A percentile compares a stretch with the other conserved stretches of the same genome.
These are phyloP conservation scores for Myotis lucifugus DNA, from an alignment of 2,113 vertebrate genomes.

Conservation along the genomic window DNA sequence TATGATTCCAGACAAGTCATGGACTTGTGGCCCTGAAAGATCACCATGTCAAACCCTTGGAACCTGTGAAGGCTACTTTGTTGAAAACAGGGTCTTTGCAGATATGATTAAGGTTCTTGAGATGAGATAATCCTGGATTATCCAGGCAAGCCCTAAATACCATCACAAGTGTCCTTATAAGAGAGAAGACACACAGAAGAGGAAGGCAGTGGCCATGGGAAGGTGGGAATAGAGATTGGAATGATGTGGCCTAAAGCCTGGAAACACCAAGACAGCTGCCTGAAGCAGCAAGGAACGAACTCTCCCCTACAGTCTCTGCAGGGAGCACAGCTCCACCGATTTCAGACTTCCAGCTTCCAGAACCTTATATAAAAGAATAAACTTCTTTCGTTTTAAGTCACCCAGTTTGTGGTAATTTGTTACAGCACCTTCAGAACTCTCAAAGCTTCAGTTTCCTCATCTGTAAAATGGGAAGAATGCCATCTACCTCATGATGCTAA, in stretches of 20 bases:
- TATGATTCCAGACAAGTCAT: background rate
- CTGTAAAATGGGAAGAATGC: background rate
- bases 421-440: background rate
- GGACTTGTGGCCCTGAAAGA: background rate
- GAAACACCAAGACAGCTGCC: no score
- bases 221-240: background rate
- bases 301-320: background rate
- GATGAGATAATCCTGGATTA: background rate
- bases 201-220: background rate
- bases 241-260: background rate
- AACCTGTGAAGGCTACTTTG: background rate
- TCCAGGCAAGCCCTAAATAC: background rate
- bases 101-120: background rate
- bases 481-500: rapidly evolving
- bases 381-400: background rate
- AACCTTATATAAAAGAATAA: background rate
- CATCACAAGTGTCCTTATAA: background rate
- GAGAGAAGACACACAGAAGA: background rate
- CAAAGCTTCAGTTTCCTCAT: background rate
- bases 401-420: background rate
- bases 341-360: background rate
- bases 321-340: background rate
- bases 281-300: background rate
- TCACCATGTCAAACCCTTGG: no score
- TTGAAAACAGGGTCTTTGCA: background rate